These are phyloP conservation scores for Galeopsomyia nigrocyanea DNA, from an alignment of 2,888 invertebrate species.

Conservation along the genomic window DNA sequence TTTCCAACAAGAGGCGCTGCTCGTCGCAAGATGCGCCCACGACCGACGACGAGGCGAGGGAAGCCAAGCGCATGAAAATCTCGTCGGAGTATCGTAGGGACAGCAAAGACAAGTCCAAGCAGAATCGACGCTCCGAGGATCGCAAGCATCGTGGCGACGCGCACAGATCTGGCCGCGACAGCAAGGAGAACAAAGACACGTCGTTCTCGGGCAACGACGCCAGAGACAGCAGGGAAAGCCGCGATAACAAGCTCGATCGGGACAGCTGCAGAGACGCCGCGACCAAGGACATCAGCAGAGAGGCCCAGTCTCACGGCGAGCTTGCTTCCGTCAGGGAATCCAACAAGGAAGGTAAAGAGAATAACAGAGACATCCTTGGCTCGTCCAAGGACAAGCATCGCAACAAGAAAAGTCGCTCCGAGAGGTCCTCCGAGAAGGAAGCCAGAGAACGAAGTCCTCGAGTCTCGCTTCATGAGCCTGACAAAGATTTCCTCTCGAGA, in stretches of 20 bases:
- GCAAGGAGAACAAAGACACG: constrained; percentile 60
- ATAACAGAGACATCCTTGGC: constrained; percentile 57
- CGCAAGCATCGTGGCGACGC: constrained; percentile 65
- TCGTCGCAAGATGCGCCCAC: constrained; percentile 81
- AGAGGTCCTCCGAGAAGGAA: constrained; percentile 56
- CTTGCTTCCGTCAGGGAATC: constrained; percentile 51
- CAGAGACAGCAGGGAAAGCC: constrained; percentile 57
- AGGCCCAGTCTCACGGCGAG: constrained; percentile 49
- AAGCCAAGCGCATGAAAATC: constrained; percentile 75
- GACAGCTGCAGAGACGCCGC: constrained; percentile 57
- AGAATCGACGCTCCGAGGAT: constrained; percentile 65
- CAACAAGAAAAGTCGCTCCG: constrained; percentile 55
- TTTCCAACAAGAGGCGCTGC: constrained; percentile 80
- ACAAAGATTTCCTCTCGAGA: constrained; percentile 64
- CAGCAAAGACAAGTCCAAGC: constrained; percentile 75
- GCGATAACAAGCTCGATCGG: constrained; percentile 63
- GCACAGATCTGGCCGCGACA: constrained; percentile 66
- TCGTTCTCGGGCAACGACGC: constrained; percentile 56
- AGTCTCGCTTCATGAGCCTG: constrained; percentile 61
- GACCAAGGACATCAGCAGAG: constrained; percentile 56
- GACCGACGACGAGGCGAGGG: constrained; percentile 75
- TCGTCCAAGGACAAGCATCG: constrained; percentile 61
- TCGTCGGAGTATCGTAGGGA: constrained; percentile 75
- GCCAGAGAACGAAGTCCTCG: constrained; percentile 64
- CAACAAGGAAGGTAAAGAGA: constrained; percentile 63